Percentiles rank a stretch among this genome's conserved stretches.
Conservation (phyloP, 2,797 vertebrate genomes). For the Rhinophrynus dorsalis region DNA sequence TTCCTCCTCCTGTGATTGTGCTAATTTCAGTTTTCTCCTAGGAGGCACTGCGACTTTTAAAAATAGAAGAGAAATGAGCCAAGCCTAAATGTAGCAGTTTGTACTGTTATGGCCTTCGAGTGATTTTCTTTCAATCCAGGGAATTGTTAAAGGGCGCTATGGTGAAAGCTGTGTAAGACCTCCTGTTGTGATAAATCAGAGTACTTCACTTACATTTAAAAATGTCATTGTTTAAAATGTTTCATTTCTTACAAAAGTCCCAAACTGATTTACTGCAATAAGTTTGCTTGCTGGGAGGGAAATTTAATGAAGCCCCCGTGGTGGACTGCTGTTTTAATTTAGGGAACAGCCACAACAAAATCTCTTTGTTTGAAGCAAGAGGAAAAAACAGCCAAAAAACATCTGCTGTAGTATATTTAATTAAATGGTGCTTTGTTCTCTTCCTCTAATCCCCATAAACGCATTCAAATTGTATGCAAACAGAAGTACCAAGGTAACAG, state of each 20-base stretch:
- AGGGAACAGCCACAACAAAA: conserved; percentile 29
- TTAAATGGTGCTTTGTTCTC: conserved; percentile 35
- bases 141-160: background rate
- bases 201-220: background rate
- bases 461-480: conserved; percentile 21
- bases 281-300: conserved; percentile 11
- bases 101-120: background rate
- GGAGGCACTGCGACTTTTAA: no score
- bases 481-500: conserved; percentile 28
- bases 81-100: background rate
- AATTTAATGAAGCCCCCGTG: conserved; percentile 19
- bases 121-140: background rate
- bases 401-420: conserved; percentile 41
- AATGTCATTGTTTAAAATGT: background rate
- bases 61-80: no score
- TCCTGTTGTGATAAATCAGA: background rate
- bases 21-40: no score
- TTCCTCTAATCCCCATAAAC: conserved; percentile 30
- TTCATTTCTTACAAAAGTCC: background rate
- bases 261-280: conserved; percentile 12
- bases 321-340: conserved; percentile 40
- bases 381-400: conserved; percentile 25
- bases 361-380: conserved; percentile 35
- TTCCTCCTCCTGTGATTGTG: no score
- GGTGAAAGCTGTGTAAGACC: background rate